phyloP scores from a whole-genome alignment of 2,113 vertebrate genomes.

The Alethe diademata region DNA sequence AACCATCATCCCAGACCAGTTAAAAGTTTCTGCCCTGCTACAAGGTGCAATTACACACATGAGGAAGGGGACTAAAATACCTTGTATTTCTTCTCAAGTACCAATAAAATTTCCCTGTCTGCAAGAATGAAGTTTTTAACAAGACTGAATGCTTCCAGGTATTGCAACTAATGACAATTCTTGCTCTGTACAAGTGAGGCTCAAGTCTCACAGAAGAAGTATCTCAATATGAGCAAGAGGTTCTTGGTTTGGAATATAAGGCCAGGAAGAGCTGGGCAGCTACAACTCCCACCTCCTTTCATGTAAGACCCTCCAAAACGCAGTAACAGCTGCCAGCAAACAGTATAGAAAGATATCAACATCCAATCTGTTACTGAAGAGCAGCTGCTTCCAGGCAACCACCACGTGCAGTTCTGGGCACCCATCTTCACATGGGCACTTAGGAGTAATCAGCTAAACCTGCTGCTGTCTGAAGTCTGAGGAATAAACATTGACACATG shows the following conservation, averaged over 20 bases:
- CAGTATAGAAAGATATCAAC: background rate
- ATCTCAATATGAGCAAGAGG: background rate
- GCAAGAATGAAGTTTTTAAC: background rate
- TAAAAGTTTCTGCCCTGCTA: background rate
- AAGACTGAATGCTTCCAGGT: background rate
- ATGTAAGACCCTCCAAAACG: background rate
- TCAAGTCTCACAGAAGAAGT: background rate
- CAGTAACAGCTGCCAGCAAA: background rate
- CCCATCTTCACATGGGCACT: background rate
- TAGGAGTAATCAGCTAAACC: background rate
- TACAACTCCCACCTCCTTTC: background rate
- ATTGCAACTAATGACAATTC: background rate
- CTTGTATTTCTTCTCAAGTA: background rate
- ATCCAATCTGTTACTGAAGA: background rate
- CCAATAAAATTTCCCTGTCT: background rate
- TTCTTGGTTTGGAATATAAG: background rate
- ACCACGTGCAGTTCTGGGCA: background rate
- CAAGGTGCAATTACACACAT: background rate
- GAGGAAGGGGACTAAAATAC: background rate
- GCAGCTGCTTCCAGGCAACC: background rate
- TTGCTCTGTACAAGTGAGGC: background rate
- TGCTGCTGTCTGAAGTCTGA: background rate
- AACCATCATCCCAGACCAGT: background rate
- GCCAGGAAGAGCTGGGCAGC: background rate
- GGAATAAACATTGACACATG: background rate